Base-by-base conservation (phyloP, 2,113 vertebrate species). In the Rhineura floridana region DNA sequence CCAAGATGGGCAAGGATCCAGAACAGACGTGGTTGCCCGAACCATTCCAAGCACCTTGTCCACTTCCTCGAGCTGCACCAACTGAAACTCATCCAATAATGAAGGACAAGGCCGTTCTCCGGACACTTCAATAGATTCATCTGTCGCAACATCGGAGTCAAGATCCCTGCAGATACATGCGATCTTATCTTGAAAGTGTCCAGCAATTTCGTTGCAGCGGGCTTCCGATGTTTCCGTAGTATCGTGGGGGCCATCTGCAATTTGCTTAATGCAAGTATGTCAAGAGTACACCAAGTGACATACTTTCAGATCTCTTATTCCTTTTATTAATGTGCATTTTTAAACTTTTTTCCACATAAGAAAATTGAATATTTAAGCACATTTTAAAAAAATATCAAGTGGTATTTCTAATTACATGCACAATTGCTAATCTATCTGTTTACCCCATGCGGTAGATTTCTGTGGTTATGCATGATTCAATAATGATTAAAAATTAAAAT, bases 391-490 rank as follows among this genome's bases (percentile, higher is more conserved):
- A 93, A 95, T 95, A 96, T 96, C 93, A 94, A 92, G 90, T 84
- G 93, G 94, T 96, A 96, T 93, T 96, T 96, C 95, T 96, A 97
- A 97, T 97, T 96, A 95, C 94, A 97, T 96, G 96, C 95, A 96
- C 95, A 97, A 97, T 97, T 96, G 95, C 96, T 97, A 95, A 96
- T 96, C 96, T 95, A 95, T 97, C 96, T 97, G 96, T 95, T 94
- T 97, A 95, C 92, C 94, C 93, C 93, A 94, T 95, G 92, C 87
- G 91, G 93, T 94, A 96, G 95, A 96, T 95, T 92, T 94, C 93
- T 96, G 91, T 92, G 88, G 33, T 96, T 96, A 95, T 95, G 92
- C 90, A 96, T 95, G 96, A 96, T 95, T 96, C 95, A 96, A 95
- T 96, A 97, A 97, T 95, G 96, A 96, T 91, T 96, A 92, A 94